phyloP scores from a whole-genome alignment of 2,888 invertebrate species.

The Blastobasis adustella region DNA sequence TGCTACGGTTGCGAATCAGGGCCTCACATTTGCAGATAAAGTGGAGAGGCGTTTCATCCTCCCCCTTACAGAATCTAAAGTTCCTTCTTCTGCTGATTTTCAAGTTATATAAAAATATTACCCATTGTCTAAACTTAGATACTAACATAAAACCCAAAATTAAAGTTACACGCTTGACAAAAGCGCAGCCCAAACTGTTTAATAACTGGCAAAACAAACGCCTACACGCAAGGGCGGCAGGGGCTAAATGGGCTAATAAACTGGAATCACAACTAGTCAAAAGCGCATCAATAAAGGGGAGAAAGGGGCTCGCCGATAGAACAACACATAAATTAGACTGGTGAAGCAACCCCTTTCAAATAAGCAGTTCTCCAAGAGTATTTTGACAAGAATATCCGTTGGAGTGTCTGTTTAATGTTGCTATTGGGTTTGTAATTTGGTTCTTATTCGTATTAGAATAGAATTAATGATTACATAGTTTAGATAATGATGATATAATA shows the following conservation, averaged over 20 bases:
- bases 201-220: slow-evolving; percentile 26
- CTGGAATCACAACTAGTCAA: slow-evolving; percentile 66
- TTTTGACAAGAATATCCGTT: too few relatives aligned
- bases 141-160: background rate
- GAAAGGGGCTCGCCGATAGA: slow-evolving; percentile 38
- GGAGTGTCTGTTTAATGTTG: too few relatives aligned
- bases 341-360: too few relatives aligned
- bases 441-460: too few relatives aligned
- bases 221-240: slow-evolving; percentile 34
- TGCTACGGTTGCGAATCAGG: too few relatives aligned
- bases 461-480: too few relatives aligned
- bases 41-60: too few relatives aligned
- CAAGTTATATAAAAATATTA: background rate
- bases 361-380: too few relatives aligned
- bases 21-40: too few relatives aligned
- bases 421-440: too few relatives aligned
- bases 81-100: background rate
- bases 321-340: slow-evolving; percentile 26
- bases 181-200: slow-evolving; percentile 2
- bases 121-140: slow-evolving; percentile 1
- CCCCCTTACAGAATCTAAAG: too few relatives aligned
- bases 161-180: background rate
- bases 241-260: slow-evolving; percentile 61
- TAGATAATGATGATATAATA: too few relatives aligned
- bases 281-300: slow-evolving; percentile 63